Conservation (phyloP, 2,888 invertebrate species). For the Drosophila seclusa region DNA sequence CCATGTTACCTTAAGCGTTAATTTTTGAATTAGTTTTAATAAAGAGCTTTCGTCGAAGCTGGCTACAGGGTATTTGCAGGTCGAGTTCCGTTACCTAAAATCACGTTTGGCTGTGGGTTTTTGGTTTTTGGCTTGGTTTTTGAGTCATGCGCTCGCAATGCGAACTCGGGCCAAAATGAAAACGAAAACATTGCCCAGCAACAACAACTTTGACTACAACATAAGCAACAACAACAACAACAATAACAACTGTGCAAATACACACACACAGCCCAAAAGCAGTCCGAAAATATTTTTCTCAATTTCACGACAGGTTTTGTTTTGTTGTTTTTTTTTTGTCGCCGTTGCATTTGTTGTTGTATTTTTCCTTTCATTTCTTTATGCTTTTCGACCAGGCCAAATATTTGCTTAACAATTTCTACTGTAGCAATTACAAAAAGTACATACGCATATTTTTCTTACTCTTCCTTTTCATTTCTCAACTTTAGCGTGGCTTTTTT, state of each 20-base stretch:
- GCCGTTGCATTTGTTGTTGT: slow-evolving; percentile 31
- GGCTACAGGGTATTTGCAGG: slow-evolving; percentile 27
- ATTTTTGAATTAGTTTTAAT: not conserved
- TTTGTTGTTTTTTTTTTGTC: slow-evolving; percentile 15
- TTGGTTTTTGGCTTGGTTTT: slow-evolving; percentile 43
- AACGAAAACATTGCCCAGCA: slow-evolving; percentile 61
- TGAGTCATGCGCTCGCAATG: slow-evolving; percentile 63
- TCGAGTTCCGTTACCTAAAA: not conserved
- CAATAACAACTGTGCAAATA: slow-evolving; percentile 69
- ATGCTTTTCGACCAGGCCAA: slow-evolving; percentile 46
- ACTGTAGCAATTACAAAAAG: slow-evolving; percentile 63
- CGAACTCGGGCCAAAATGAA: slow-evolving; percentile 56
- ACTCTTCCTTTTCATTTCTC: slow-evolving; percentile 22
- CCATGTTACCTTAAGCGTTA: not conserved
- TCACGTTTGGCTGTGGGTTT: not conserved
- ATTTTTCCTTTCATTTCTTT: slow-evolving; percentile 55
- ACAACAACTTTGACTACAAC: slow-evolving; percentile 28
- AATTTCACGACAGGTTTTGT: slow-evolving; percentile 74
- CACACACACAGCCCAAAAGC: slow-evolving; percentile 37
- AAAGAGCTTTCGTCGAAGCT: not conserved
- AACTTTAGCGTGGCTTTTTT: slow-evolving; percentile 10
- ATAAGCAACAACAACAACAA: slow-evolving; percentile 20
- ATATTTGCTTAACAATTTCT: slow-evolving; percentile 77
- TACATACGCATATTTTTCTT: slow-evolving; percentile 23
- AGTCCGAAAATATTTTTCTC: slow-evolving; percentile 58